Percentiles rank a stretch among this genome's conserved stretches.
These are phyloP conservation scores for Heloderma charlesbogerti DNA, from an alignment of 2,113 vertebrate genomes.

Conservation along the genomic window DNA sequence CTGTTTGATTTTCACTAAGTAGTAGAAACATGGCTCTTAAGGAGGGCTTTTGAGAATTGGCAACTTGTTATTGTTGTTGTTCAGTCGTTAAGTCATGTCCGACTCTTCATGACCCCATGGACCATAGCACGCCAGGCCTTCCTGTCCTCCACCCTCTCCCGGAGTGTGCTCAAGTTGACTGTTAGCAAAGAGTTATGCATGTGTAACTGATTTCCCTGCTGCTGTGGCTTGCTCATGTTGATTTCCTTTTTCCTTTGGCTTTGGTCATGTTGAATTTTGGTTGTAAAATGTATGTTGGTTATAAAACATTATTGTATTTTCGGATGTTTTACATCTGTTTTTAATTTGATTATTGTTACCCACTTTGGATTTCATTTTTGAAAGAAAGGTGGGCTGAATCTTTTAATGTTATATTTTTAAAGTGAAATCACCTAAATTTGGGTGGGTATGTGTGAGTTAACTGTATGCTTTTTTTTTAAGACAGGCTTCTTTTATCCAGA, in stretches of 20 bases:
- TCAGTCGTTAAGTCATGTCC: no score
- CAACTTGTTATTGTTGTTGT: no score
- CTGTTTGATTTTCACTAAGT: not conserved
- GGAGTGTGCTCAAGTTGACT: not conserved
- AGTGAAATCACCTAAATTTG: not conserved
- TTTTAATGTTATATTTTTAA: not conserved
- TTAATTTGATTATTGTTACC: not conserved
- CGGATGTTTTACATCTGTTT: not conserved
- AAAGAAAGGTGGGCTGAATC: not conserved
- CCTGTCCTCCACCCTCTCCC: no score
- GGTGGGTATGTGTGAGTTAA: not conserved
- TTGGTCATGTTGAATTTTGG: not conserved
- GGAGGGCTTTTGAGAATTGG: no score
- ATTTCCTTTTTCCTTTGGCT: no score
- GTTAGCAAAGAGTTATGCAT: not conserved
- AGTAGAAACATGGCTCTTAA: no score
- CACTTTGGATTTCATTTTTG: not conserved
- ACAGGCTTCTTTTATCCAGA: not conserved
- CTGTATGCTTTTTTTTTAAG: not conserved
- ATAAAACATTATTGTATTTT: not conserved
- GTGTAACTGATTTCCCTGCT: not conserved
- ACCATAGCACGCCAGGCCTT: no score
- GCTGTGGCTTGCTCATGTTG: not conserved
- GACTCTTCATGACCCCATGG: no score
- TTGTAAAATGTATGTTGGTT: not conserved